Evolutionary conservation across 1,140 invertebrate species (phyloP).

Genomic region (Pseudoatta argentina): DNA sequence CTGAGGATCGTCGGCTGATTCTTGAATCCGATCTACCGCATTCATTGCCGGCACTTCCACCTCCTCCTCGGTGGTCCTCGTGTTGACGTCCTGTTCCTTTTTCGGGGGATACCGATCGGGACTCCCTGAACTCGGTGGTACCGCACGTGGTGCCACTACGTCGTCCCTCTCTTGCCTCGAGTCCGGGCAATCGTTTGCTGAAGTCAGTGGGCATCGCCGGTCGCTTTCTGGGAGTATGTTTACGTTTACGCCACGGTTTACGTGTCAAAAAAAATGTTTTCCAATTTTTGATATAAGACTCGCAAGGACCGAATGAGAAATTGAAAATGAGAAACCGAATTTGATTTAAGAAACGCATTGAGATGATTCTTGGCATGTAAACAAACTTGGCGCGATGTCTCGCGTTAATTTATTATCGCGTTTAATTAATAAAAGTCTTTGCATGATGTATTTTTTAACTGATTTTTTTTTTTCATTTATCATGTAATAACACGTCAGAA

Average conservation of each 20-base stretch:
- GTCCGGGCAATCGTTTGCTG: constrained; percentile 75
- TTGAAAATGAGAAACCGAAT: neutral
- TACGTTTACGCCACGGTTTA: constrained; percentile 32
- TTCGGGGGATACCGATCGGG: constrained; percentile 67
- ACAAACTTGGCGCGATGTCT: neutral
- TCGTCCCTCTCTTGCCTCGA: constrained; percentile 74
- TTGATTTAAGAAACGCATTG: neutral
- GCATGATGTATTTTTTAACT: neutral
- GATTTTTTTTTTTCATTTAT: neutral
- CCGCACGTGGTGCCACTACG: constrained; percentile 54
- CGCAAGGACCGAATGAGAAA: neutral
- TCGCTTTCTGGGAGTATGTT: constrained; percentile 81
- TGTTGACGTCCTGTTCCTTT: constrained; percentile 57
- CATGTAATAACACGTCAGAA: neutral
- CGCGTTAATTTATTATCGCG: neutral
- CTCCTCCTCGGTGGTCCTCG: constrained; percentile 64
- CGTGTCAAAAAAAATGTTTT: neutral
- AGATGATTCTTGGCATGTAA: neutral
- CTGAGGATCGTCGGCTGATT: constrained; percentile 75
- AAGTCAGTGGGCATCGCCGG: constrained; percentile 82
- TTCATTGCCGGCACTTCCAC: constrained; percentile 73
- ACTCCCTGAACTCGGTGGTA: constrained; percentile 51
- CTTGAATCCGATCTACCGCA: constrained; percentile 67
- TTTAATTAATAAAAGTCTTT: constrained; percentile 30
- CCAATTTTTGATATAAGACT: neutral